Conservation (phyloP, 1,140 invertebrate species). For the Harpegnathos saltator region DNA sequence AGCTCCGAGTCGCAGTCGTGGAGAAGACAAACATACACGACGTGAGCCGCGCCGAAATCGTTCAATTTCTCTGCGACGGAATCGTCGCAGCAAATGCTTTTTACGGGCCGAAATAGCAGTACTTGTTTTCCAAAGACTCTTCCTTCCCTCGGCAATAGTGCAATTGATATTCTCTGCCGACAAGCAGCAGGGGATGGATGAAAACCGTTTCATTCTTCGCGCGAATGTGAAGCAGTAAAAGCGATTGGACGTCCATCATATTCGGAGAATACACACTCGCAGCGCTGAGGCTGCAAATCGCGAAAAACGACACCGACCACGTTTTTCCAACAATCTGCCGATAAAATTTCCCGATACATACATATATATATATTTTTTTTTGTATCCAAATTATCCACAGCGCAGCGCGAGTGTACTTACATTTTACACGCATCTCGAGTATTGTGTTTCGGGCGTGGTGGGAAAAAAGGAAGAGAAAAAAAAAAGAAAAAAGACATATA, state of each 20-base stretch:
- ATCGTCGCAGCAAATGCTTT: too few relatives aligned
- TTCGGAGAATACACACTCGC: background rate
- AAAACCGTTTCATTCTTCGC: background rate
- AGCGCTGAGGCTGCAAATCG: background rate
- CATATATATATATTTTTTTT: background rate
- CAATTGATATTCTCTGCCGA: background rate
- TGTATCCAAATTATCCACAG: conserved; percentile 15
- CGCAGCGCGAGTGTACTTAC: background rate
- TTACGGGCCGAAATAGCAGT: background rate
- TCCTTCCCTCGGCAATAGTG: background rate
- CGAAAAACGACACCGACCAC: too few relatives aligned
- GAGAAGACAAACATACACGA: too few relatives aligned
- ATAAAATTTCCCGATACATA: background rate
- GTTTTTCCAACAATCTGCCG: background rate
- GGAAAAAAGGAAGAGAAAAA: too few relatives aligned
- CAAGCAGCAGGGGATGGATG: background rate
- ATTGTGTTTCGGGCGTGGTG: background rate
- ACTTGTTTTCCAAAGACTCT: background rate
- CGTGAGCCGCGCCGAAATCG: background rate
- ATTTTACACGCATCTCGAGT: background rate
- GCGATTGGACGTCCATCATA: background rate
- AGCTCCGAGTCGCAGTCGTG: too few relatives aligned
- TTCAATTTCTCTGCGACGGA: background rate
- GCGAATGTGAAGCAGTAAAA: background rate
- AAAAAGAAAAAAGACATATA: too few relatives aligned